A percentile compares a stretch with the other conserved stretches of the same genome.
Conservation (phyloP, 2,888 invertebrate genomes). For the Carabus problematicus region DNA sequence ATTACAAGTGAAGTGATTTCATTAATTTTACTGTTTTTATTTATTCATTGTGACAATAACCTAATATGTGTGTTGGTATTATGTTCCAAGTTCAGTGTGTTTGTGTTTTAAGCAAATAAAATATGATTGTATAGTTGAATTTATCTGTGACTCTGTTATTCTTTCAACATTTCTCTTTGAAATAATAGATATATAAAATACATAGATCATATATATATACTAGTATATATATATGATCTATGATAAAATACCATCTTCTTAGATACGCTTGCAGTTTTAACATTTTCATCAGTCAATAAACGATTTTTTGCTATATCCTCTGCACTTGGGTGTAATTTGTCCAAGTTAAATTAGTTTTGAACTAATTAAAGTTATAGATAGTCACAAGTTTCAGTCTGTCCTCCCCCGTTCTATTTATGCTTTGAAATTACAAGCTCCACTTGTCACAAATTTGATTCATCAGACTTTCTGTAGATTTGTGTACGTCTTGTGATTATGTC, state of each 20-base stretch:
- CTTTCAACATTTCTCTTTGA: no score
- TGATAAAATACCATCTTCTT: no score
- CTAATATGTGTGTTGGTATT: no score
- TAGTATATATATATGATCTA: no score
- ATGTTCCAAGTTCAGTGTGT: no score
- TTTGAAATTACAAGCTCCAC: constrained; percentile 32
- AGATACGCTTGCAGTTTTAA: neutral
- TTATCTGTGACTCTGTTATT: no score
- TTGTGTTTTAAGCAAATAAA: no score
- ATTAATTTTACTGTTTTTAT: no score
- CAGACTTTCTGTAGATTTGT: constrained; percentile 20
- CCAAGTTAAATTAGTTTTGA: constrained; percentile 38
- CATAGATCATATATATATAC: neutral
- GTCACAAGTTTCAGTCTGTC: neutral
- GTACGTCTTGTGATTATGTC: constrained; percentile 33
- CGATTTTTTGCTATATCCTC: neutral
- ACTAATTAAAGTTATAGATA: constrained; percentile 41
- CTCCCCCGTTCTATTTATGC: constrained; percentile 25
- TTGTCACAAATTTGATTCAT: constrained; percentile 36
- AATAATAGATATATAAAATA: no score
- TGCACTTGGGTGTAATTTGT: neutral
- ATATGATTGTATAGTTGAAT: no score
- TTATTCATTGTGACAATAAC: no score
- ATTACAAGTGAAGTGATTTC: no score
- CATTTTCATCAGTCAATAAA: neutral